phyloP scores from a whole-genome alignment of 1,140 invertebrate species.

The Aleiodes sp. region DNA sequence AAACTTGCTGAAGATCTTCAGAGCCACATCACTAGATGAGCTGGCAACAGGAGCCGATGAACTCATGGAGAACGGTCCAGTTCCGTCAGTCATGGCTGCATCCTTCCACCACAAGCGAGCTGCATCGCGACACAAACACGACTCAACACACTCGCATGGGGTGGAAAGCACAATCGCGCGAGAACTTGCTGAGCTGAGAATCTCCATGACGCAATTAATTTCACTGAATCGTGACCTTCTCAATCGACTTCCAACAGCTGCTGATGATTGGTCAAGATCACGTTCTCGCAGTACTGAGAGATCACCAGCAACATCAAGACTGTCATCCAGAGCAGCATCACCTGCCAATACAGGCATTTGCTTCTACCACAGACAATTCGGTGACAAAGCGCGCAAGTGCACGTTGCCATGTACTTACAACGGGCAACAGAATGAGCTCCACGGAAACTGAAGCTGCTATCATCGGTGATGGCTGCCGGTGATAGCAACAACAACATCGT shows the following conservation, averaged over 20 bases:
- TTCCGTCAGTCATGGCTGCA: not conserved
- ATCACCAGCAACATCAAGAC: not conserved
- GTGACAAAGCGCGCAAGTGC: conserved; percentile 25
- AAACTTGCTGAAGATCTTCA: conserved; percentile 2
- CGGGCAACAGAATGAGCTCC: not conserved
- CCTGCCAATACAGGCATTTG: not conserved
- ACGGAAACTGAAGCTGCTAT: conserved; percentile 32
- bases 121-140: not conserved
- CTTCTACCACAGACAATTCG: conserved; percentile 28
- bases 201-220: no score
- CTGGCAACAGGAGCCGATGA: conserved; percentile 26
- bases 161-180: no score
- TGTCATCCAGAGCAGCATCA: not conserved
- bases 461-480: not conserved
- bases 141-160: no score
- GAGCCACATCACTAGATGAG: conserved; percentile 11
- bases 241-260: not conserved
- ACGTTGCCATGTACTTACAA: conserved; percentile 9
- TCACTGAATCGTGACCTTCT: no score
- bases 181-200: no score
- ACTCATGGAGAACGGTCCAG: conserved; percentile 13
- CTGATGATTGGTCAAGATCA: not conserved
- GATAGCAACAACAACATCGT: conserved; percentile 14
- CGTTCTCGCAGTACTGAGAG: not conserved
- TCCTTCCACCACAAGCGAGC: not conserved